These are phyloP conservation scores for Pyrochroa serraticornis DNA, from an alignment of 2,888 invertebrate genomes.

Conservation along the genomic window DNA sequence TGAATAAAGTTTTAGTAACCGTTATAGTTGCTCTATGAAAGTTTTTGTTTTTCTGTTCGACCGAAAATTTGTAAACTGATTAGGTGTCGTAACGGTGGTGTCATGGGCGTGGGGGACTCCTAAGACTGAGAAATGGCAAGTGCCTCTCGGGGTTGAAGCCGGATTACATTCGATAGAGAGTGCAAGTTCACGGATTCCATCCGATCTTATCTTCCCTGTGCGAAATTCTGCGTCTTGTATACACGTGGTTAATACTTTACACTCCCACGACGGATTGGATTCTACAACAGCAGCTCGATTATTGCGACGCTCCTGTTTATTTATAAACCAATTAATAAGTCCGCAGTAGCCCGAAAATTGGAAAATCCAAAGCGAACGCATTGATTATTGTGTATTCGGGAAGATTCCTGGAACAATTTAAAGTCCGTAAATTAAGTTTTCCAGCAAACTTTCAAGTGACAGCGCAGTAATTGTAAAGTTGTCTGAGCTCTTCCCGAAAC, in stretches of 20 bases:
- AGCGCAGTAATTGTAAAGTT: conserved; percentile 51
- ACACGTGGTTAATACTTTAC: conserved; percentile 54
- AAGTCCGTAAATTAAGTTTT: conserved; percentile 51
- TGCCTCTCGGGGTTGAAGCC: conserved; percentile 50
- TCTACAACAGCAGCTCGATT: conserved; percentile 23
- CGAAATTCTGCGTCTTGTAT: conserved; percentile 51
- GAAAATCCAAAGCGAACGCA: conserved; percentile 8
- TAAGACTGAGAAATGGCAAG: conserved; percentile 54
- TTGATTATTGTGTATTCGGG: conserved; percentile 43
- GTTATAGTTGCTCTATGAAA: too few relatives aligned
- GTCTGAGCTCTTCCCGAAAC: conserved; percentile 39
- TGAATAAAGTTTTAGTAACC: too few relatives aligned
- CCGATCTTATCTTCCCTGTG: conserved; percentile 42
- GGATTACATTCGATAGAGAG: conserved; percentile 53
- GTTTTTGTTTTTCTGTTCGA: too few relatives aligned
- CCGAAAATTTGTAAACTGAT: conserved; percentile 27
- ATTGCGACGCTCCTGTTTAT: conserved; percentile 1
- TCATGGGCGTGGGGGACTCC: background rate
- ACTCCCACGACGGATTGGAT: conserved; percentile 54
- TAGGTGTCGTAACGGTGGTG: conserved; percentile 6
- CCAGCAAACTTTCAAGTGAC: conserved; percentile 48
- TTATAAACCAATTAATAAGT: conserved; percentile 16
- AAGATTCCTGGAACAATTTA: conserved; percentile 48
- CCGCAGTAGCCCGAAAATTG: background rate
- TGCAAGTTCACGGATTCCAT: conserved; percentile 49